These are phyloP conservation scores for Psilanteris sp. DNA, from an alignment of 1,140 invertebrate species.

Conservation along the genomic window DNA sequence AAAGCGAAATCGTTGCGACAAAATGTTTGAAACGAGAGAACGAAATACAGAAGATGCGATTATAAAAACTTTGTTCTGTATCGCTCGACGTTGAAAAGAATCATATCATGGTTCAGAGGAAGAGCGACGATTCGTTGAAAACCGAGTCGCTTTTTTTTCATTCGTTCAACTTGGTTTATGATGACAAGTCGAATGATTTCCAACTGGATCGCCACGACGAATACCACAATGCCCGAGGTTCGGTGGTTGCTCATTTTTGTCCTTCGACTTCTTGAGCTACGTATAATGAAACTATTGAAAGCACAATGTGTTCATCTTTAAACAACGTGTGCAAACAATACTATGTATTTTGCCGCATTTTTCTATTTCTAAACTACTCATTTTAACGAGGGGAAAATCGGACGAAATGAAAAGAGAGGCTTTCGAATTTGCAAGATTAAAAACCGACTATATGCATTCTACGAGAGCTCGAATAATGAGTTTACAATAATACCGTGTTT, in stretches of 20 bases:
- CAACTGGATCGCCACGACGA: constrained; percentile 40
- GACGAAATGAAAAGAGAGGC: not conserved
- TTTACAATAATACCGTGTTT: constrained; percentile 26
- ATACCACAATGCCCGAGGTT: constrained; percentile 32
- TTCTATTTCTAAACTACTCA: constrained; percentile 15
- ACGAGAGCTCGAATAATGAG: constrained; percentile 9
- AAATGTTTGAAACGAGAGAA: constrained; percentile 6
- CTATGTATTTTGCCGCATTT: constrained; percentile 4
- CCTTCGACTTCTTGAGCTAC: constrained; percentile 15
- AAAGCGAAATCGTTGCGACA: not conserved
- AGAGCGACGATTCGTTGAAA: constrained; percentile 20
- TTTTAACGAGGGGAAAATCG: constrained; percentile 11
- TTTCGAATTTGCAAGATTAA: constrained; percentile 24
- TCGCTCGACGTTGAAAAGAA: constrained; percentile 46
- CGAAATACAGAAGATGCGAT: constrained; percentile 27
- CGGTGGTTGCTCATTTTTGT: constrained; percentile 23
- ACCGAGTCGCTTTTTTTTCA: constrained; percentile 27
- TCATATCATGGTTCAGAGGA: constrained; percentile 25
- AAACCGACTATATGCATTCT: constrained; percentile 7
- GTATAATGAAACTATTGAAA: constrained; percentile 53
- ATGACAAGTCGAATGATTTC: constrained; percentile 57
- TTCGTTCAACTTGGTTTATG: constrained; percentile 44
- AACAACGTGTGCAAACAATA: constrained; percentile 49
- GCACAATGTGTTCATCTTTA: constrained; percentile 41
- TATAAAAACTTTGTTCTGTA: constrained; percentile 46